Percentiles rank a stretch among this genome's conserved stretches.
phyloP scores from a whole-genome alignment of 2,888 invertebrate species.

The Exocentrus adspersus region DNA sequence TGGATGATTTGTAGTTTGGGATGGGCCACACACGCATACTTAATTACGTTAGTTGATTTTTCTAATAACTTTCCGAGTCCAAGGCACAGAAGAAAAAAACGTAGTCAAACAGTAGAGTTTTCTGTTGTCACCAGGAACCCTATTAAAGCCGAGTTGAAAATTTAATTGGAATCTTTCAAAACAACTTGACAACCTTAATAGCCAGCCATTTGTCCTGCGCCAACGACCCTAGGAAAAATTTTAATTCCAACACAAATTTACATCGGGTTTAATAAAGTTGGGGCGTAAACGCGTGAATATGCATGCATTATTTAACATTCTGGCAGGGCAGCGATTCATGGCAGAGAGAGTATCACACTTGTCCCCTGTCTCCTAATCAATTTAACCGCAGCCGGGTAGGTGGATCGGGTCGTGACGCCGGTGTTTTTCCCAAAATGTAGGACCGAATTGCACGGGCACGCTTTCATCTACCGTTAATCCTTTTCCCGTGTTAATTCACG shows the following conservation, averaged over 20 bases:
- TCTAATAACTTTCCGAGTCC: no score
- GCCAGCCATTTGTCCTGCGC: no score
- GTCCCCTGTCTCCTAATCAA: conserved; percentile 30
- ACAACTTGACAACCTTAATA: no score
- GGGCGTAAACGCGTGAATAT: conserved; percentile 30
- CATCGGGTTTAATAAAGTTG: conserved; percentile 23
- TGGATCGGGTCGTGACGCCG: conserved; percentile 9
- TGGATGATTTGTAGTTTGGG: no score
- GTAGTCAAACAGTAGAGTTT: no score
- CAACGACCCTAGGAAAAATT: not conserved
- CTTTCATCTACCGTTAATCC: conserved; percentile 20
- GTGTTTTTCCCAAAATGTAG: conserved; percentile 22
- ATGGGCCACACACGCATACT: no score
- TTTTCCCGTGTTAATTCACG: conserved; percentile 15
- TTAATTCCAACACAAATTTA: conserved; percentile 22
- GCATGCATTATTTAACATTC: conserved; percentile 37
- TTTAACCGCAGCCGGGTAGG: conserved; percentile 30
- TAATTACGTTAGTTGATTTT: no score
- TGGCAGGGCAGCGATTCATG: conserved; percentile 20
- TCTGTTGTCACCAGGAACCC: no score
- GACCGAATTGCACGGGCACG: conserved; percentile 19
- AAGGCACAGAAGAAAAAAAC: no score
- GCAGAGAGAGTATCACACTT: conserved; percentile 5
- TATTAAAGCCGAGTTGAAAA: no score
- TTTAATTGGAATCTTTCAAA: no score